Conservation (phyloP, 2,797 vertebrate species). For the Chelon auratus region DNA sequence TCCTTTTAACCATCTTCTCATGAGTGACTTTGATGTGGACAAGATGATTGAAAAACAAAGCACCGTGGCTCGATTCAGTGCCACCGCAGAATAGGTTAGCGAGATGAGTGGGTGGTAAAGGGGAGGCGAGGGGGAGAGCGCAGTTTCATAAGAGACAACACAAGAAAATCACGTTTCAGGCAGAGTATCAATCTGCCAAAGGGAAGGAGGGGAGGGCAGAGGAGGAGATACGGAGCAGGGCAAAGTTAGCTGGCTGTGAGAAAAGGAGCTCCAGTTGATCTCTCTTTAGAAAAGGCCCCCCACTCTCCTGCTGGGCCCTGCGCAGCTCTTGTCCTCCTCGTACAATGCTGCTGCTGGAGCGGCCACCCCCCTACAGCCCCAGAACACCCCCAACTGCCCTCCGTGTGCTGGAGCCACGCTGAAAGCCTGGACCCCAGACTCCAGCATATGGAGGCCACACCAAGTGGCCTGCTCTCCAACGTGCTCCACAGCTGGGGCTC, state of each 20-base stretch:
- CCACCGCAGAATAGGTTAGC: constrained; percentile 70
- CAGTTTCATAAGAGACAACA: constrained; percentile 75
- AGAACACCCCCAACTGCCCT: constrained; percentile 76
- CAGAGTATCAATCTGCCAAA: constrained; percentile 83
- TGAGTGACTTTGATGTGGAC: constrained; percentile 83
- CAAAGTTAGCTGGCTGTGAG: constrained; percentile 81
- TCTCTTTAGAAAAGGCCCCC: constrained; percentile 83
- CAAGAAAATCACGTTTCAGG: constrained; percentile 80
- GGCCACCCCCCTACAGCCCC: constrained; percentile 40
- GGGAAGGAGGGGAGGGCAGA: constrained; percentile 51
- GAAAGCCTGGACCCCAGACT: constrained; percentile 82
- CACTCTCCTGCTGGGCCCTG: constrained; percentile 84
- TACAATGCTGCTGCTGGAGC: constrained; percentile 77
- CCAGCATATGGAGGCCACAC: constrained; percentile 84
- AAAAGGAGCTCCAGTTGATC: constrained; percentile 83
- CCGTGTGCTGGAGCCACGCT: constrained; percentile 70
- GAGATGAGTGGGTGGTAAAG: constrained; percentile 71
- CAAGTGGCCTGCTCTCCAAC: constrained; percentile 67
- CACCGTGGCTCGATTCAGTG: constrained; percentile 75
- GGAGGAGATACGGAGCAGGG: constrained; percentile 52
- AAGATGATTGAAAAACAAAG: constrained; percentile 85
- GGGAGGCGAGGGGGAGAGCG: constrained; percentile 27
- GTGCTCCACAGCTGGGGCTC: constrained; percentile 78
- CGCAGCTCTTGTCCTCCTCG: constrained; percentile 81
- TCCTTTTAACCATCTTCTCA: constrained; percentile 73